Base-by-base conservation (phyloP, 2,888 invertebrate species). In the Mesorhabditis sp. region DNA sequence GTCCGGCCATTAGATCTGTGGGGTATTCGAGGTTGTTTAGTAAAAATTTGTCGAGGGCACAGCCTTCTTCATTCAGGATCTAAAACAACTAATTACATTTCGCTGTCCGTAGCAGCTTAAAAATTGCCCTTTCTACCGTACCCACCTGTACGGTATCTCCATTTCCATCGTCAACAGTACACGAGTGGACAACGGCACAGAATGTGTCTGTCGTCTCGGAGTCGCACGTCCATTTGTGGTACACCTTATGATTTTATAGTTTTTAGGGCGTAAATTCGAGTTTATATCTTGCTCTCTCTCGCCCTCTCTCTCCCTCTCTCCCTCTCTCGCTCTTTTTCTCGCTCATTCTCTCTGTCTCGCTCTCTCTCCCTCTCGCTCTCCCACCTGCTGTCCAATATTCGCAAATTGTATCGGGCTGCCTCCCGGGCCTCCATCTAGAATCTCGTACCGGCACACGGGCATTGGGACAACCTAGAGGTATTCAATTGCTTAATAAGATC, bases 11-110 rank as follows among this genome's bases (percentile, higher is more conserved):
- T 69, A 83, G 72, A 67, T 83, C 84, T 44, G 76, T 80, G 6
- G 82, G 82, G 72, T 83, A 83, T 73, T 83, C 84, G 66, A 85
- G 71, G 72, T 83, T 83, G 73, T 81, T 81, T 58, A 83, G 75
- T 68, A 83, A 67, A 77, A 82, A 82, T 66, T 76, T 76, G 74
- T 83, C 83, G n/a, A 81, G 73, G 41, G 84, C 84, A 68, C 83
- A 83, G 62, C 83, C 82, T 44, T 82, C 81, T 65, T 82, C 80
- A 73, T 82, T 78, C 65, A 82, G 76, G 69, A 82, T 83, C 73
- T 83, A 66, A 62, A 71, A 5, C 1, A 42, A 43, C 10, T 7
- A 61, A 4, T 4, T 62, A 6, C n/a, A 50, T 50, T 50, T 50
- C 2, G 2, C 1, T 2, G n/a, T 50, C n/a, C n/a, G 2, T 13